These are phyloP conservation scores for Limanda limanda DNA, from an alignment of 2,113 vertebrate species.

Conservation along the genomic window DNA sequence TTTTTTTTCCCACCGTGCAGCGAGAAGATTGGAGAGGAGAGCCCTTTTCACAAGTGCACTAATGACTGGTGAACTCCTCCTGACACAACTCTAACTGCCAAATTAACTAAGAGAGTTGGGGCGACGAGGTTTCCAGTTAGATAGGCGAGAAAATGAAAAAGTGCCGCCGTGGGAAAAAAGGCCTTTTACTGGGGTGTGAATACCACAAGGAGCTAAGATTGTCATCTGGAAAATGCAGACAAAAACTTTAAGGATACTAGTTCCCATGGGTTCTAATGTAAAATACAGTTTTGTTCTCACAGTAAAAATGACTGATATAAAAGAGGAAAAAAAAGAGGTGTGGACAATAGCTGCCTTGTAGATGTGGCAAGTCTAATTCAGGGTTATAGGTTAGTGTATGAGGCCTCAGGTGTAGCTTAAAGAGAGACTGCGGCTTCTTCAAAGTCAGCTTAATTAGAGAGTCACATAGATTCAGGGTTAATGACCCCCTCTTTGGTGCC, in stretches of 20 bases:
- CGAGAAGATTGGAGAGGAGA: conserved; percentile 49
- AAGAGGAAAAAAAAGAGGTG: neutral
- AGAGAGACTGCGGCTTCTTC: conserved; percentile 54
- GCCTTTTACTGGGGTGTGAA: neutral
- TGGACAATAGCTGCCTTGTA: conserved; percentile 11
- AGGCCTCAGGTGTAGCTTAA: conserved; percentile 50
- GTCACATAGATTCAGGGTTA: conserved; percentile 40
- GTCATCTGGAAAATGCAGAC: conserved; percentile 1
- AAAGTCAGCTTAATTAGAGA: conserved; percentile 64
- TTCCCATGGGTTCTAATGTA: neutral
- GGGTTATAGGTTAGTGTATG: conserved; percentile 33
- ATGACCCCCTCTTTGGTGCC: conserved; percentile 36
- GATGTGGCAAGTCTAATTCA: conserved; percentile 27
- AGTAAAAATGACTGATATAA: neutral
- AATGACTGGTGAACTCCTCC: conserved; percentile 57
- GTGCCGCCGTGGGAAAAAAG: conserved; percentile 34
- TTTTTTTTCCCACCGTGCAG: conserved; percentile 22
- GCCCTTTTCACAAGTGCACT: conserved; percentile 42
- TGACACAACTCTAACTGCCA: conserved; percentile 32
- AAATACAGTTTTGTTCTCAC: neutral
- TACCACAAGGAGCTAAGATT: neutral
- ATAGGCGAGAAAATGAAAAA: conserved; percentile 25
- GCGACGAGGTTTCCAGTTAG: conserved; percentile 42
- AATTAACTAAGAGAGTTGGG: conserved; percentile 47
- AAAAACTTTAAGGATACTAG: neutral